Percentiles rank a stretch among this genome's conserved stretches.
Evolutionary conservation across 2,888 invertebrate genomes (phyloP).

Genomic region (Tridacna crocea): DNA sequence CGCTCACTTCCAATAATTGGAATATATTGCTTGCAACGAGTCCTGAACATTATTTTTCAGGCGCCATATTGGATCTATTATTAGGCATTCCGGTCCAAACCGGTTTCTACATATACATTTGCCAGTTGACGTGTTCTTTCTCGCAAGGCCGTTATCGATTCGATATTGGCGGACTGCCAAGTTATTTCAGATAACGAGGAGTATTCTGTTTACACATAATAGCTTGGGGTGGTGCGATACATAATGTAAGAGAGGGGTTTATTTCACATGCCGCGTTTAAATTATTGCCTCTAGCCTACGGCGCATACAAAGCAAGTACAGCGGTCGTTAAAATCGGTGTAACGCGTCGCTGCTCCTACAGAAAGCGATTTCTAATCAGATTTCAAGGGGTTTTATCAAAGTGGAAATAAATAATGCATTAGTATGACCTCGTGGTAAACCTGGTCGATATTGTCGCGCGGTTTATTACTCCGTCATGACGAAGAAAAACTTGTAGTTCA

Average conservation of each 20-base stretch:
- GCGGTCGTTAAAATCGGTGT: constrained; percentile 35
- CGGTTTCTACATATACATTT: constrained; percentile 12
- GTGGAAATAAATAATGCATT: constrained; percentile 10
- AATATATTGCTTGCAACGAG: too few relatives aligned
- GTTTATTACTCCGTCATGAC: not conserved
- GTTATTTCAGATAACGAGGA: constrained; percentile 18
- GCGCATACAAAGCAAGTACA: constrained; percentile 39
- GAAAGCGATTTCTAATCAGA: constrained; percentile 26
- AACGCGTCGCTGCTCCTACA: constrained; percentile 51
- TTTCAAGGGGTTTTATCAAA: constrained; percentile 34
- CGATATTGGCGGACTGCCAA: constrained; percentile 49
- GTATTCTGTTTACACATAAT: constrained; percentile 46
- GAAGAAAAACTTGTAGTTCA: not conserved
- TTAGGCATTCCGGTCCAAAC: constrained; percentile 7
- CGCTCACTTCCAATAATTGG: too few relatives aligned
- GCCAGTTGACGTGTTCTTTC: constrained; percentile 3
- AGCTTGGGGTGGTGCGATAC: constrained; percentile 22
- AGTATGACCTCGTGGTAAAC: constrained; percentile 17
- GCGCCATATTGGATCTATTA: constrained; percentile 17
- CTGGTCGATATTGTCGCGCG: not conserved
- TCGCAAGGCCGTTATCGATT: constrained; percentile 34
- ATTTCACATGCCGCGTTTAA: constrained; percentile 44
- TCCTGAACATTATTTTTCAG: not conserved
- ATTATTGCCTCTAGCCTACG: constrained; percentile 32
- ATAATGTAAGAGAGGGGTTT: constrained; percentile 19